Evolutionary conservation across 1,140 invertebrate genomes (phyloP), one percentile per base, ranked within the genome.

Genomic region (Euwallacea similis): DNA sequence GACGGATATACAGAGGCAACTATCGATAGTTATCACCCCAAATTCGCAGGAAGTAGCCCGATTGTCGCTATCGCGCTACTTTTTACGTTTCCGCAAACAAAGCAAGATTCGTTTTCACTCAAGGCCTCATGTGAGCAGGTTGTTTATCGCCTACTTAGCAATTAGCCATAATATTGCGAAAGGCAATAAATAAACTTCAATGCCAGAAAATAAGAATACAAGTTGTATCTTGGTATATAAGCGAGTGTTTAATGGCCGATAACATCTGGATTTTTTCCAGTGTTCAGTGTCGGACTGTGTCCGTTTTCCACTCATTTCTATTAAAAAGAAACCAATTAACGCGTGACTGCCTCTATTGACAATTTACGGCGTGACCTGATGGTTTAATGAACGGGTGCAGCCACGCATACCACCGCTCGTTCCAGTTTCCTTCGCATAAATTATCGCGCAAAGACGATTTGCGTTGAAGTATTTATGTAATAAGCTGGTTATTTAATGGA

Each of bases 1-100:
- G 6, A 21, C 54, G 54, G 54, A 56, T 56, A 56, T 56, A 56
- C 54, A 56, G 54, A 56, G 54, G 54, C 54, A 56, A 56, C 54
- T 56, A 15, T 56, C 54, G 54, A 56, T 56, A 56, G 16, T 56
- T 56, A 56, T 56, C 54, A 56, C 10, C 54, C 54, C 3, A 56
- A 56, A 56, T 56, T 56, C 16, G 46, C 46, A 50, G 46, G 46
- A 50, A 50, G 46, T 50, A 50, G 46, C 6, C 46, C 13, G 9
- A 50, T 13, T 50, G 13, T 50, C 46, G 2, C 13, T 50, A 50
- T 50, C 46, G 2, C 46, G 46, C 6, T 10, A 50, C 46, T 50
- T 50, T 50, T 50, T 50, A 50, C 46, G 13, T 50, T 50, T 50
- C 46, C 46, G 46, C 13, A 50, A 50, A 50, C 46, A 13, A 15